Evolutionary conservation across 2,888 invertebrate genomes (phyloP), one percentile per base, ranked within the genome.

Genomic region (Hemistola chrysoprasaria): DNA sequence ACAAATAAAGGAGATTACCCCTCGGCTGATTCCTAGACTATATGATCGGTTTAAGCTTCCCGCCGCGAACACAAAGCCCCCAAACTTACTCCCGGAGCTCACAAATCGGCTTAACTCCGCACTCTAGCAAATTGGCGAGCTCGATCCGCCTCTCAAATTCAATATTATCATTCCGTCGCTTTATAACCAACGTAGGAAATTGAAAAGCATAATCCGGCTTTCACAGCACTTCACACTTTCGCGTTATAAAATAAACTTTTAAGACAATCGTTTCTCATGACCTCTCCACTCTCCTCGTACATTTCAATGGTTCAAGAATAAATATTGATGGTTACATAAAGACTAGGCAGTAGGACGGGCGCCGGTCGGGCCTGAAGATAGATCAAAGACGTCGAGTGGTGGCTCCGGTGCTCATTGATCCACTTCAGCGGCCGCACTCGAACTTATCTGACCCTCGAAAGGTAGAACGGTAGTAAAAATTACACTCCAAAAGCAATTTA

Each of bases 391-490:
- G 56, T 80, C 72, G 62, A 83, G 85, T 78, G 78, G 62, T 61
- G 65, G 53, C 65, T 66, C 59, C 56, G 57, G 60, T 70, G 66
- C 64, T 65, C 56, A 57, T 66, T 61, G 65, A 64, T 65, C 69
- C 69, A 79, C 81, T 82, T 62, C 65, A 74, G 59, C 60, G 59
- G 59, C 59, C 47, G 57, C 76, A 76, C 83, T 82, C 64, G 75
- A 78, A 54, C 62, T 85, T 85, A 84, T 82, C 84, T 71, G 74
- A 71, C 74, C 74, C 80, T 83, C 65, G 79, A 82, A 60, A 78
- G 78, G 81, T 81, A 79, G 79, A 78, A 82, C 79, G 77, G 84
- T 77, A 82, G 78, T 85, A 82, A 85, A 85, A 86, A 76, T 82
- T 79, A 83, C 80, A 79, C 80, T 78, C 64, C 66, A 77, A 71